Evolutionary conservation across 2,888 invertebrate genomes (phyloP), one percentile per base, ranked within the genome.

Genomic region (Artemia sinica): DNA sequence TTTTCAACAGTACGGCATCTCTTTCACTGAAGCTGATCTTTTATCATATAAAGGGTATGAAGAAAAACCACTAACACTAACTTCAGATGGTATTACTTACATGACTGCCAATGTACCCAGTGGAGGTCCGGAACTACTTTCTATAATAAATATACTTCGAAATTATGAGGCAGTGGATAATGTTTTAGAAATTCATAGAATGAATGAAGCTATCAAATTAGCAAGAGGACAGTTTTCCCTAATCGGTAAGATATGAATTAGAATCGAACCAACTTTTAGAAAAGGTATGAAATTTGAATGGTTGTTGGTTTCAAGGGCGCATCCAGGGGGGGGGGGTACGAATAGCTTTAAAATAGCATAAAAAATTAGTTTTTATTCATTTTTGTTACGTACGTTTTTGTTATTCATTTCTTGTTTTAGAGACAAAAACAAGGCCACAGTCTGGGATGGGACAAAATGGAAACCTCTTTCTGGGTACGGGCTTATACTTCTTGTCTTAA

Each of bases 1-100:
- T 58, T 18, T 58, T 58, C 58, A 58, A n/a, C 58, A 58, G 58
- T 10, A 14, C 58, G 58, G 58, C 14, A 18, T 58, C n/a, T n/a
- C 58, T 18, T 58, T 14, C 18, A 58, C 58, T 18, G 14, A 14
- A n/a, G 58, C 58, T 10, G 58, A 58, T 18, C 14, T 58, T 1
- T 14, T 8, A 58, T 14, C n/a, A n/a, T 58, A 58, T 18, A 18
- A n/a, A 58, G 58, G 14, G 58, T 58, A 58, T 58, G 14, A 58
- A 18, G 58, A 58, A 58, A 18, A 58, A 8, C 58, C 58, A 58
- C 1, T 58, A 58, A 58, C 14, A n/a, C 18, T 58, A 58, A 58
- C 58, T 18, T 58, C 58, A 8, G 18, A 58, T 58, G 58, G 58
- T 14, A 58, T 58, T 14, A 58, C 58, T 10, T 58, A 58, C 58